These are phyloP conservation scores for Brachionus asplanchnoidis DNA, from an alignment of 1,140 invertebrate genomes.

Conservation along the genomic window DNA sequence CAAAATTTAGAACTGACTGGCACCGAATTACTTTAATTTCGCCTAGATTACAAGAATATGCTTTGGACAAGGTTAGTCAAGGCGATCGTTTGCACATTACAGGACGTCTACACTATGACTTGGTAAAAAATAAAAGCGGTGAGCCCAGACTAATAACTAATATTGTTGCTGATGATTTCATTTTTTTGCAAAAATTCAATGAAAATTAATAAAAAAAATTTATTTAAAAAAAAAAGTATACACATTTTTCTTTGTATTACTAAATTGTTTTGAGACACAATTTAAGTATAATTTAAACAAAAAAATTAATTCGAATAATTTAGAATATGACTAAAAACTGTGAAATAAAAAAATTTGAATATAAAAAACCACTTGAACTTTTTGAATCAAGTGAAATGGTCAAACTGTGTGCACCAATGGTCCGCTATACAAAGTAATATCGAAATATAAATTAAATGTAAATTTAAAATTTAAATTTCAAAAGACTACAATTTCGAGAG, in stretches of 20 bases:
- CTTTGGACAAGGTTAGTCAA: slow-evolving; percentile 33
- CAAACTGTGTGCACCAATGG: slow-evolving; percentile 88
- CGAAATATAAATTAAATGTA: background rate
- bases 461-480: slow-evolving; percentile 46
- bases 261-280: slow-evolving; percentile 23
- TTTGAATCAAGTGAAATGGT: slow-evolving; percentile 65
- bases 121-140: slow-evolving; percentile 35
- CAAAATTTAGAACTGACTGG: slow-evolving; percentile 36
- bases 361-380: slow-evolving; percentile 51
- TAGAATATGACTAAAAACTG: background rate
- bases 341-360: slow-evolving; percentile 5
- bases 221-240: background rate
- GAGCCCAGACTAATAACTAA: slow-evolving; percentile 1
- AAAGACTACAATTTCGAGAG: slow-evolving; percentile 73
- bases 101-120: slow-evolving; percentile 37
- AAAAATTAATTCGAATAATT: background rate
- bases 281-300: slow-evolving; percentile 1
- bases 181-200: slow-evolving; percentile 26
- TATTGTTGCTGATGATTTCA: slow-evolving; percentile 42
- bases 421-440: slow-evolving; percentile 82
- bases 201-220: background rate
- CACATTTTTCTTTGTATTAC: background rate
- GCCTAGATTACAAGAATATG: background rate
- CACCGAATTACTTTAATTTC: slow-evolving; percentile 34
- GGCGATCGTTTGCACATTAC: slow-evolving; percentile 39